These are phyloP conservation scores for Ennomos fuscantarius DNA, from an alignment of 2,888 invertebrate genomes.

Conservation along the genomic window DNA sequence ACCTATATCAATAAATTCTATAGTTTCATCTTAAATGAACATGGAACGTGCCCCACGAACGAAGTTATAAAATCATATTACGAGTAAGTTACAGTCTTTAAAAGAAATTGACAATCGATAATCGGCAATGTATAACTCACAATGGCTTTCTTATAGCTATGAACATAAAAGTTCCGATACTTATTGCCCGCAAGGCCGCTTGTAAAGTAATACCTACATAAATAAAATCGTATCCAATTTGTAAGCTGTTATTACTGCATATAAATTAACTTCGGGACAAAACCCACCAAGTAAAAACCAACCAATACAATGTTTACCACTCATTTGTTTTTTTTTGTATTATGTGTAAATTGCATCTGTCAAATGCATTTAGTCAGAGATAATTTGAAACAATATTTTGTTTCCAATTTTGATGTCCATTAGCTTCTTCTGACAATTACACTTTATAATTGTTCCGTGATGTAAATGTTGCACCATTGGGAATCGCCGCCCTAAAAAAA, in stretches of 20 bases:
- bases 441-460: too few species aligned
- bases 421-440: too few species aligned
- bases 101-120: neutral
- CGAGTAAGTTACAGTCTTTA: neutral
- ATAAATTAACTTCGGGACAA: conserved; percentile 22
- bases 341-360: neutral
- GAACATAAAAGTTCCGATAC: conserved; percentile 33
- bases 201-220: conserved; percentile 34
- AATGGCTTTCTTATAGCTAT: conserved; percentile 30
- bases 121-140: conserved; percentile 22
- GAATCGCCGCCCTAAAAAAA: too few species aligned
- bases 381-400: too few species aligned
- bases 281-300: conserved; percentile 3
- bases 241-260: conserved; percentile 27
- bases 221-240: conserved; percentile 35
- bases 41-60: too few species aligned
- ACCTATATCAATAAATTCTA: too few species aligned
- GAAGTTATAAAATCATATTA: too few species aligned
- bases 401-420: too few species aligned
- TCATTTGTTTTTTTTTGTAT: neutral
- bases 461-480: too few species aligned
- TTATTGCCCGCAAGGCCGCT: conserved; percentile 29
- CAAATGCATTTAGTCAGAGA: too few species aligned
- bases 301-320: neutral
- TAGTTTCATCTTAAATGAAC: too few species aligned